phyloP scores from a whole-genome alignment of 64 coral and sea anemone genomes.

The Astreopora myriophthalma region DNA sequence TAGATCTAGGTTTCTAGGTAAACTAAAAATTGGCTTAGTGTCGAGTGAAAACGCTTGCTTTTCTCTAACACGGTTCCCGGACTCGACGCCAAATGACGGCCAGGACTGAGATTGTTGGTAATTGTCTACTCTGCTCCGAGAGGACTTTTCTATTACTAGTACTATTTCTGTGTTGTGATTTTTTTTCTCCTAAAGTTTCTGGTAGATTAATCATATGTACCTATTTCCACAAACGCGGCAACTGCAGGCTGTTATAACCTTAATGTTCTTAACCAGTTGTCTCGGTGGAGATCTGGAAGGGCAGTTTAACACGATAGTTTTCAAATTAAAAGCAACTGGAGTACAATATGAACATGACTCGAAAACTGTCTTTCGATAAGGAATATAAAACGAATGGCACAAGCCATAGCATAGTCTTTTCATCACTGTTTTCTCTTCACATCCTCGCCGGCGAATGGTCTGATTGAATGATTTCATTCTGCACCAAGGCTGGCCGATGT shows the following conservation, averaged over 20 bases:
- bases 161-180: background rate
- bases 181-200: background rate
- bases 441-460: slow-evolving; percentile 31
- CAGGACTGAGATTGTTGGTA: no score
- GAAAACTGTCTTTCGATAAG: background rate
- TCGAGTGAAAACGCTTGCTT: no score
- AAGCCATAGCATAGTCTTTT: slow-evolving; percentile 63
- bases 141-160: no score
- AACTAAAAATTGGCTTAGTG: no score
- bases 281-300: background rate
- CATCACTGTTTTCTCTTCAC: background rate
- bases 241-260: slow-evolving; percentile 35
- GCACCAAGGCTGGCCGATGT: background rate
- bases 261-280: slow-evolving; percentile 9
- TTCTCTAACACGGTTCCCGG: no score
- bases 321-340: background rate
- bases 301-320: slow-evolving; percentile 42
- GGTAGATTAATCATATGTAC: background rate
- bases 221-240: slow-evolving; percentile 48
- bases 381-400: slow-evolving; percentile 62
- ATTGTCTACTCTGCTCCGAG: no score
- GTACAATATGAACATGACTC: slow-evolving; percentile 61
- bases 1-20: no score
- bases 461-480: slow-evolving; percentile 23
- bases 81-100: no score